A percentile compares a stretch with the other conserved stretches of the same genome.
These are phyloP conservation scores for Apodemia mormo DNA, from an alignment of 2,888 invertebrate genomes.

Conservation along the genomic window DNA sequence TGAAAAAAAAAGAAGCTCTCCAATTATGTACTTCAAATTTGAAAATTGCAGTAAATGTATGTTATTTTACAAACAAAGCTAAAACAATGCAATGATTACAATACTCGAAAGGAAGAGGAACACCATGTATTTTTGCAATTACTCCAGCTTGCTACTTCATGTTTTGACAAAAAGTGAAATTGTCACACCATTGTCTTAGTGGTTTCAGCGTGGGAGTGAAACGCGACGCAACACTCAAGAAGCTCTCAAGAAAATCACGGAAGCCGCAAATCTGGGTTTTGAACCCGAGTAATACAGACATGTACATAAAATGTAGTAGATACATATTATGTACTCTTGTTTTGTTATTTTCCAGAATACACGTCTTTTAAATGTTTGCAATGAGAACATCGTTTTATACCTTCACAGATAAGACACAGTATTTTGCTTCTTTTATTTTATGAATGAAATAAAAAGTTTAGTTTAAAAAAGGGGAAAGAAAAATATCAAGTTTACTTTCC, in stretches of 20 bases:
- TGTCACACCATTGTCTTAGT: constrained; percentile 11
- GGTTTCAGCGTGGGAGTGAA: constrained; percentile 56
- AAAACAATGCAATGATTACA: constrained; percentile 7
- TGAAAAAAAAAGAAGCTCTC: not conserved
- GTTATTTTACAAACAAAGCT: not conserved
- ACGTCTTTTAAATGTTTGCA: not conserved
- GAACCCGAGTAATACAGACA: not conserved
- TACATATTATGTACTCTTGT: not conserved
- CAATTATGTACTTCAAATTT: not conserved
- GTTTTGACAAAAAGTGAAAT: constrained; percentile 18
- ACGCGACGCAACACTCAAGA: constrained; percentile 47
- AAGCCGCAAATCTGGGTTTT: constrained; percentile 40
- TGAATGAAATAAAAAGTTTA: too few relatives aligned
- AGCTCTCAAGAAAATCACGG: constrained; percentile 61
- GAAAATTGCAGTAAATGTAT: not conserved
- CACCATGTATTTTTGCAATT: constrained; percentile 60
- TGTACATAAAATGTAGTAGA: too few relatives aligned
- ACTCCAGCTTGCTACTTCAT: constrained; percentile 32
- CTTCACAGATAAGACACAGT: too few relatives aligned
- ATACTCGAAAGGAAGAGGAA: constrained; percentile 52
- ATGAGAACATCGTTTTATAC: not conserved
- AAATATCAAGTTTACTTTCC: too few relatives aligned
- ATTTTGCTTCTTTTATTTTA: too few relatives aligned
- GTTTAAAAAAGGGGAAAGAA: too few relatives aligned
- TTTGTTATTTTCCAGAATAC: not conserved